A percentile compares a stretch with the other conserved stretches of the same genome.
phyloP scores from a whole-genome alignment of 2,888 invertebrate species.

The Erebia aethiops region DNA sequence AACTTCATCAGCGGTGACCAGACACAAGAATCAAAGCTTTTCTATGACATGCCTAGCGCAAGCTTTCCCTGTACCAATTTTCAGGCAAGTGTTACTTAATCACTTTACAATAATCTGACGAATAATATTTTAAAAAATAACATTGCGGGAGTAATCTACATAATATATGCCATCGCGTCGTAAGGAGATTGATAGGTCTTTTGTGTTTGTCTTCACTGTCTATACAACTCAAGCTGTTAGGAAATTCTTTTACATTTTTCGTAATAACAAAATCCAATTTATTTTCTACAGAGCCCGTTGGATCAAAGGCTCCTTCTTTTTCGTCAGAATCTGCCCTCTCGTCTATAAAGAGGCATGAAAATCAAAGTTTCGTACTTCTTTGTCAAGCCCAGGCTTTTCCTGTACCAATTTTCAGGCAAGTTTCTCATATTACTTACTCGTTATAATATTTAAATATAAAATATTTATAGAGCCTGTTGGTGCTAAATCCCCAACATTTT shows the following conservation, averaged over 20 bases:
- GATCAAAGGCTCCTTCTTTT: slow-evolving; percentile 86
- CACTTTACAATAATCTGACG: neutral
- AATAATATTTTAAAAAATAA: neutral
- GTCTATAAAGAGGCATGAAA: slow-evolving; percentile 82
- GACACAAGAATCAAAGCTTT: slow-evolving; percentile 81
- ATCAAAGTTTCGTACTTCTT: slow-evolving; percentile 83
- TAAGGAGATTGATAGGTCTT: neutral
- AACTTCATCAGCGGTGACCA: slow-evolving; percentile 83
- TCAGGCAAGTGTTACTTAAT: slow-evolving; percentile 83
- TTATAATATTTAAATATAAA: slow-evolving; percentile 39
- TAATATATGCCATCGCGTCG: neutral
- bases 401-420: slow-evolving; percentile 87
- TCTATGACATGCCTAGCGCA: slow-evolving; percentile 88
- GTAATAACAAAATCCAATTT: slow-evolving; percentile 11
- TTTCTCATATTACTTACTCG: slow-evolving; percentile 43
- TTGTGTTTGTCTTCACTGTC: neutral
- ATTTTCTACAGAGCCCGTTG: slow-evolving; percentile 84
- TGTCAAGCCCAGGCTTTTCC: slow-evolving; percentile 90
- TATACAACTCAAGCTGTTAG: neutral
- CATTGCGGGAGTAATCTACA: neutral
- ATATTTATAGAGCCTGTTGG: slow-evolving; percentile 78
- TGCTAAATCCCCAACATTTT: slow-evolving; percentile 80
- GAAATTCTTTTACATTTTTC: slow-evolving; percentile 8
- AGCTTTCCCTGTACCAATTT: slow-evolving; percentile 86
- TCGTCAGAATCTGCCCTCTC: slow-evolving; percentile 86